Base-by-base conservation (phyloP, 2,797 vertebrate species). In the Catostomus latipinnis region DNA sequence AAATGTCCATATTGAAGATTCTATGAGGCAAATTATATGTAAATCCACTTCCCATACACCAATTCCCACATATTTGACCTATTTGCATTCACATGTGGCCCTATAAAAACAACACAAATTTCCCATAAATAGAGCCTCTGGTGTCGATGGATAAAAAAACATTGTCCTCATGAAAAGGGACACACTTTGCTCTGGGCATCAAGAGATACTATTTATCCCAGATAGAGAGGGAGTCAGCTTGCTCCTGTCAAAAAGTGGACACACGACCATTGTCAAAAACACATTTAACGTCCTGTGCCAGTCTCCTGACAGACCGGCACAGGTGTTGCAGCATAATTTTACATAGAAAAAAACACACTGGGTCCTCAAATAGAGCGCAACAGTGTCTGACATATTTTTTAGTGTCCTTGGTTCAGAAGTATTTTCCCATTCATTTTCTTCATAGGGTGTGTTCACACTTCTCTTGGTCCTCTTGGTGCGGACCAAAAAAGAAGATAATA, bases 111-210 rank as follows among this genome's bases (percentile, higher is more conserved):
- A 70, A 78, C 57, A 78, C 57, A 13, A 50, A 78, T 70, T 13
- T 70, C 9, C 76, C 67, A 70, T 61, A 61, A 78, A 53, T 78
- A 70, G 22, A 2, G 22, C 11, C 76, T 70, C 67, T 53, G 48
- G 67, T 78, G 67, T 48, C 76, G 18, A 62, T n/a, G 60, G 57
- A 13, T 78, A 71, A 71, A 79, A 71, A 71, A 50, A 57, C 49
- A 45, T 53, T 71, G 68, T 78, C 48, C 49, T 70, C 5, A 61
- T 49, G 45, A 48, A 78, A 76, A 69, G 45, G 18, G 16, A 76
- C 74, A 68, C 43, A 67, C 18, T 75, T 60, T 9, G 56, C 14
- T 48, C 45, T 11, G 53, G 16, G 58, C 54, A 58, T 43, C 61
- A 56, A 68, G 43, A 8, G 63, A 48, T 12, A 5, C 43, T 67